A percentile compares a stretch with the other conserved stretches of the same genome.
phyloP scores from a whole-genome alignment of 2,797 vertebrate species.

The Odontamblyopus lacepedii region DNA sequence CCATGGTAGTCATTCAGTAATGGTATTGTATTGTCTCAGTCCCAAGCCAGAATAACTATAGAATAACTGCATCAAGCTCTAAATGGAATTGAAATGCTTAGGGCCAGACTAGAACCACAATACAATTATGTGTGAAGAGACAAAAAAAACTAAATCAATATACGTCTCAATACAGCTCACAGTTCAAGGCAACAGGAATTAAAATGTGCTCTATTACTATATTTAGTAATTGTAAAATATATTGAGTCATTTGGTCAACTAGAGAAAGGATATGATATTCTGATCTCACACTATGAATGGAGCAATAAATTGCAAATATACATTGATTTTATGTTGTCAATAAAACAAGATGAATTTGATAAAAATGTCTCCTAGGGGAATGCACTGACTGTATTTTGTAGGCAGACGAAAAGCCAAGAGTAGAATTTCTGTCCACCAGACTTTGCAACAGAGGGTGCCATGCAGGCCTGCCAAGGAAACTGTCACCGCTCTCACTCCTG shows the following conservation, averaged over 20 bases:
- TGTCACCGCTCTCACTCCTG: constrained; percentile 61
- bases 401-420: constrained; percentile 22
- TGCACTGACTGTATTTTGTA: constrained; percentile 10
- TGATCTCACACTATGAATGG: not conserved
- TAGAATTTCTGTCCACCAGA: constrained; percentile 47
- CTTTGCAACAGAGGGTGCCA: constrained; percentile 42
- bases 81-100: not conserved
- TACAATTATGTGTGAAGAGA: not conserved
- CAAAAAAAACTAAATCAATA: not conserved
- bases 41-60: not conserved
- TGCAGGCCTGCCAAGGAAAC: constrained; percentile 53
- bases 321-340: constrained; percentile 16
- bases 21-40: not conserved
- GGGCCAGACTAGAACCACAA: not conserved
- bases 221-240: not conserved
- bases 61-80: not conserved
- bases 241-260: not conserved
- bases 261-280: not conserved
- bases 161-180: not conserved
- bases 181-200: not conserved
- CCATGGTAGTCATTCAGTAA: not conserved
- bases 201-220: not conserved
- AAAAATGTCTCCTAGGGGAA: not conserved
- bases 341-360: not conserved
- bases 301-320: constrained; percentile 5